phyloP scores from a whole-genome alignment of 2,113 vertebrate genomes.

The Monarcha castaneiventris region DNA sequence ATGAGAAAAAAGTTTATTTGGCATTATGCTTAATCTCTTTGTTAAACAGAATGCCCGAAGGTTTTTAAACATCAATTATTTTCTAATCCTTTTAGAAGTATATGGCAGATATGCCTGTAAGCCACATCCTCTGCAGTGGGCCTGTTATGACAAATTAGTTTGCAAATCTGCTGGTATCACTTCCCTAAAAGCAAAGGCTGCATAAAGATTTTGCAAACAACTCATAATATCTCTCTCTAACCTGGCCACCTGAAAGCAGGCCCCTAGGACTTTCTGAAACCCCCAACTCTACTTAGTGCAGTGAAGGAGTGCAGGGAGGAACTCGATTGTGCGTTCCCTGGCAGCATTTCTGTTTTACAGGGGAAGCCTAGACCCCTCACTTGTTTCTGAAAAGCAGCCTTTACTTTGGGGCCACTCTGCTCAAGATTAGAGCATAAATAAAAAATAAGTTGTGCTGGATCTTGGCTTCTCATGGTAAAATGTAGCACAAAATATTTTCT shows the following conservation, averaged over 20 bases:
- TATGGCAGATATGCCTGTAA: neutral
- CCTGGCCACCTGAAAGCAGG: neutral
- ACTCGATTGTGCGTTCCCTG: neutral
- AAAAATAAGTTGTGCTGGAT: neutral
- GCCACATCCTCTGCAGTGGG: neutral
- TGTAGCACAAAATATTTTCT: neutral
- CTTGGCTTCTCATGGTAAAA: neutral
- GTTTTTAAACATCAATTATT: neutral
- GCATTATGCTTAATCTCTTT: neutral
- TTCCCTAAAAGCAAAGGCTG: neutral
- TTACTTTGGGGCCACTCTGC: neutral
- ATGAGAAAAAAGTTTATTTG: neutral
- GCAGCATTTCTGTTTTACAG: neutral
- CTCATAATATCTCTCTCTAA: neutral
- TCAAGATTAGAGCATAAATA: neutral
- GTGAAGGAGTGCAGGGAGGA: neutral
- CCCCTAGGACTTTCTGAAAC: neutral
- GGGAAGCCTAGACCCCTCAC: neutral
- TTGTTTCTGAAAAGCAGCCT: neutral
- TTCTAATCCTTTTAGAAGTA: conserved; percentile 23
- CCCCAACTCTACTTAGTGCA: neutral
- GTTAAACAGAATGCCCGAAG: neutral
- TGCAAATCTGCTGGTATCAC: neutral
- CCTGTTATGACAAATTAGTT: conserved; percentile 31
- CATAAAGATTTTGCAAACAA: neutral